Percentiles rank a stretch among this genome's conserved stretches.
These are phyloP conservation scores for Xestoiulus laeticollis DNA, from an alignment of 2,888 invertebrate species.

Conservation along the genomic window DNA sequence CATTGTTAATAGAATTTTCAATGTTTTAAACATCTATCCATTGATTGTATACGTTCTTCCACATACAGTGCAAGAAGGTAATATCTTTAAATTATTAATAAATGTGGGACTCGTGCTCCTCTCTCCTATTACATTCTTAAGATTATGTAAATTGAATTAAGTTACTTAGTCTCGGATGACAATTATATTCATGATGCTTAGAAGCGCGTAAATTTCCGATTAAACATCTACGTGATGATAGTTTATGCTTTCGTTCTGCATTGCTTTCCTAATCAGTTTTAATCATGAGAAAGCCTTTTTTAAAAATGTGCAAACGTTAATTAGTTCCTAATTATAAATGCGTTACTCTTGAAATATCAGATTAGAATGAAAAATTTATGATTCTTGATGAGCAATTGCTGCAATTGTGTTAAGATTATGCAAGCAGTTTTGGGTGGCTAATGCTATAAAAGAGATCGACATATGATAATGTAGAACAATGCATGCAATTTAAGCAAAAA, in stretches of 20 bases:
- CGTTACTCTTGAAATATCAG: neutral
- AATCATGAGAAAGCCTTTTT: neutral
- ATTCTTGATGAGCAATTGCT: neutral
- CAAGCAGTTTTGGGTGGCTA: neutral
- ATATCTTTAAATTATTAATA: neutral
- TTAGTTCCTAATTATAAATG: neutral
- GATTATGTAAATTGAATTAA: conserved; percentile 22
- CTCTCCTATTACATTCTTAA: neutral
- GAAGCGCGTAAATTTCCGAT: neutral
- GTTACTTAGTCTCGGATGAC: neutral
- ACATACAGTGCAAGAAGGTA: neutral
- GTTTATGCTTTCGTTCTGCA: neutral
- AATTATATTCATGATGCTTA: neutral
- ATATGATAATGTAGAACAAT: neutral
- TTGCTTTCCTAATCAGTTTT: conserved; percentile 5
- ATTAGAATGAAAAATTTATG: neutral
- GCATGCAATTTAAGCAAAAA: neutral
- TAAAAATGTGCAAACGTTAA: neutral
- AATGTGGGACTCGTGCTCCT: neutral
- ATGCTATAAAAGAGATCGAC: neutral
- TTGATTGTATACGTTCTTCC: too few relatives aligned
- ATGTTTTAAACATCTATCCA: too few relatives aligned
- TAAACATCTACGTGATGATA: neutral
- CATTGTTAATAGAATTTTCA: too few relatives aligned
- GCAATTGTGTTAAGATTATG: neutral